These are phyloP conservation scores for Yponomeuta sedellus DNA, from an alignment of 2,888 invertebrate genomes.

Conservation along the genomic window DNA sequence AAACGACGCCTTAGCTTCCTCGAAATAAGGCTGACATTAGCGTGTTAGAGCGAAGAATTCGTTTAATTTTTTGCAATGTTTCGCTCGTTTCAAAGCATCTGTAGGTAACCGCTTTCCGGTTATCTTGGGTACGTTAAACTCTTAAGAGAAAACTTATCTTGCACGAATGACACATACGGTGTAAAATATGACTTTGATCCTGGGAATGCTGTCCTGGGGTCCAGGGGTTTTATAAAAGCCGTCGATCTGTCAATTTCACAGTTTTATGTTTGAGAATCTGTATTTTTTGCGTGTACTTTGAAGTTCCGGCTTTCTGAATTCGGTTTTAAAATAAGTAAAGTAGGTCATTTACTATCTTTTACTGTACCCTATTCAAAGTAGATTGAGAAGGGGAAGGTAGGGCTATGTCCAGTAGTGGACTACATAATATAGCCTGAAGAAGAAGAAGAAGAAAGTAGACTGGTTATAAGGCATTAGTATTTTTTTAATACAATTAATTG, in stretches of 20 bases:
- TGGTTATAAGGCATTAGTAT: no score
- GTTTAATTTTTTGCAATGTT: constrained; percentile 14
- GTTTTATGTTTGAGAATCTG: background rate
- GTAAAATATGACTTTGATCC: background rate
- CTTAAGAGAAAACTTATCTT: constrained; percentile 8
- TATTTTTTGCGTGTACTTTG: no score
- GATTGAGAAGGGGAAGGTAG: no score
- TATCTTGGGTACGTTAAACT: constrained; percentile 41
- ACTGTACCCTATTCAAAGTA: no score
- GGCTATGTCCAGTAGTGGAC: no score
- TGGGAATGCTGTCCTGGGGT: background rate
- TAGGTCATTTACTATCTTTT: no score
- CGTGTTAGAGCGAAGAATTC: background rate
- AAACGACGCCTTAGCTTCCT: background rate
- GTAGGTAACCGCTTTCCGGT: constrained; percentile 26
- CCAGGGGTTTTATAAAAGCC: background rate
- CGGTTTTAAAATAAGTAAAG: no score
- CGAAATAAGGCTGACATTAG: background rate
- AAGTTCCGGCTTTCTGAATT: no score
- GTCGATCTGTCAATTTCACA: background rate
- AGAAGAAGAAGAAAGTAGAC: no score
- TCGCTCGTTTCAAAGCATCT: constrained; percentile 13
- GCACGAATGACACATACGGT: background rate
- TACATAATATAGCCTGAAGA: no score
- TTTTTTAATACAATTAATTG: no score